These are phyloP conservation scores for Pseudomyrmex sp. DNA, from an alignment of 1,140 invertebrate genomes.

Conservation along the genomic window DNA sequence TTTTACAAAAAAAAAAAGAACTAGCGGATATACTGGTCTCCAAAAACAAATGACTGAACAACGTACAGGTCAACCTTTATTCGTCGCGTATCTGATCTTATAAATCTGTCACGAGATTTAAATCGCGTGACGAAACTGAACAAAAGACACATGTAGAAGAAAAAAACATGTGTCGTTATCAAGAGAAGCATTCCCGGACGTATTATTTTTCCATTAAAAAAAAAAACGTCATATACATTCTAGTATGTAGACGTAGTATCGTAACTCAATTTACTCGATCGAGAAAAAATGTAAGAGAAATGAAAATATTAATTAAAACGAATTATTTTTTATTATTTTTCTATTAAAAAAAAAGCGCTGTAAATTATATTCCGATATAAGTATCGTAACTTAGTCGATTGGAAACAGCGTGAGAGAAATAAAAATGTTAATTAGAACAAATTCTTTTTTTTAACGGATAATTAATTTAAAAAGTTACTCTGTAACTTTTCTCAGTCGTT, in stretches of 20 bases:
- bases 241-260: no score
- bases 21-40: not conserved
- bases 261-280: no score
- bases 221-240: not conserved
- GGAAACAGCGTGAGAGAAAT: no score
- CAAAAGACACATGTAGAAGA: not conserved
- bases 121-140: constrained; percentile 27
- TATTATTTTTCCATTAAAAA: constrained; percentile 16
- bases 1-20: no score
- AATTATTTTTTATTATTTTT: not conserved
- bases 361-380: not conserved
- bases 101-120: constrained; percentile 31
- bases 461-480: not conserved
- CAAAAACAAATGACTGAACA: not conserved
- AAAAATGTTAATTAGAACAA: no score
- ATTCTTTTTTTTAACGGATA: no score
- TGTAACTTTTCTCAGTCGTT: not conserved
- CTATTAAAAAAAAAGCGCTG: constrained; percentile 16
- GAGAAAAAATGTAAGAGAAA: no score
- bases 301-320: no score
- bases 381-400: no score
- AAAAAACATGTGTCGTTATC: not conserved
- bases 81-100: constrained; percentile 1
- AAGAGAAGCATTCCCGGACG: not conserved
- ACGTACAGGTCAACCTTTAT: not conserved